Evolutionary conservation across 2,888 invertebrate species (phyloP).

Genomic region (Campoplex nolae): DNA sequence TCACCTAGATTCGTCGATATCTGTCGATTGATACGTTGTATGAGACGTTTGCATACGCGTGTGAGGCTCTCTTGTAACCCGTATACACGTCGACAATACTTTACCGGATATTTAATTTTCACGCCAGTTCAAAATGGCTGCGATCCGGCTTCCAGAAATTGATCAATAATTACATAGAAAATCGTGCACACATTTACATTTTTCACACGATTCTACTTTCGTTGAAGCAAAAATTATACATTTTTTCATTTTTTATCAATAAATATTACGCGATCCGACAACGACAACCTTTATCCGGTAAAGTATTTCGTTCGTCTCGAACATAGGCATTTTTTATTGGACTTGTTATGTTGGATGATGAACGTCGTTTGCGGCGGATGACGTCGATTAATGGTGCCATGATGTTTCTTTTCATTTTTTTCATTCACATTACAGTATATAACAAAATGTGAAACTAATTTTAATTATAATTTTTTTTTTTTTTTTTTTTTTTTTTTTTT

Average conservation of each 20-base stretch:
- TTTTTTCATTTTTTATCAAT: no score
- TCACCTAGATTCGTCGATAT: conserved; percentile 81
- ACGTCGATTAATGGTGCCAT: conserved; percentile 72
- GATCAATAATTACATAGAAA: no score
- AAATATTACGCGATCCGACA: no score
- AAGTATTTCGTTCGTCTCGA: conserved; percentile 67
- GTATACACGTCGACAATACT: conserved; percentile 29
- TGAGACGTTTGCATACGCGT: conserved; percentile 76
- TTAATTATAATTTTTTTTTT: conserved; percentile 6
- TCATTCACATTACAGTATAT: no score
- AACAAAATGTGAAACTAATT: no score
- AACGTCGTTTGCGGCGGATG: conserved; percentile 74
- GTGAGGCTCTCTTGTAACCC: conserved; percentile 58
- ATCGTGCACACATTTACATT: no score
- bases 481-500: conserved; percentile 51
- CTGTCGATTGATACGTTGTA: conserved; percentile 82
- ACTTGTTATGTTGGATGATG: conserved; percentile 76
- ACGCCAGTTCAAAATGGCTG: neutral
- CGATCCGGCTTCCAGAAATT: neutral
- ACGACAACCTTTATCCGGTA: conserved; percentile 26
- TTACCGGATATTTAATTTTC: neutral
- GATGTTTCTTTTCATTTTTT: conserved; percentile 65
- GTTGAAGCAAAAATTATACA: neutral
- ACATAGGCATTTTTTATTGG: conserved; percentile 70
- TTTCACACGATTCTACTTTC: no score